Conservation (phyloP, 2,888 invertebrate species). For the Andrena hattorfiana region DNA sequence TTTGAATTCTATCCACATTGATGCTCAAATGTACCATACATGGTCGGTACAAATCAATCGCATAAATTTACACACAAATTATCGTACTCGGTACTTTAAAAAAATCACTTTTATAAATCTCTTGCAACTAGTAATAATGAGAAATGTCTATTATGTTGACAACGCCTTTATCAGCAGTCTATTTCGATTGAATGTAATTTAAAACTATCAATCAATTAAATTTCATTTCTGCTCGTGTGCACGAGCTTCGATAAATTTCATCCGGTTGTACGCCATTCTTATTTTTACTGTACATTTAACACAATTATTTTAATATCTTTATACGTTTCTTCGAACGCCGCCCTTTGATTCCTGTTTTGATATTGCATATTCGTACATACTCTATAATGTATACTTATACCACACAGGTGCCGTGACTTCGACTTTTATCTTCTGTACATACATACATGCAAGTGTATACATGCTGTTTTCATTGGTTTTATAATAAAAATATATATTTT, state of each 20-base stretch:
- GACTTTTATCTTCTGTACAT: slow-evolving; percentile 17
- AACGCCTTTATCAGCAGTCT: slow-evolving; percentile 64
- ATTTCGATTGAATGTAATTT: slow-evolving; percentile 56
- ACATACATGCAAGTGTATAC: background rate
- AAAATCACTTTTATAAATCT: slow-evolving; percentile 22
- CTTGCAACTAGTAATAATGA: slow-evolving; percentile 14
- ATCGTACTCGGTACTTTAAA: slow-evolving; percentile 9
- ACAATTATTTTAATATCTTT: slow-evolving; percentile 37
- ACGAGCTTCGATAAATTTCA: slow-evolving; percentile 50
- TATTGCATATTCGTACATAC: slow-evolving; percentile 55
- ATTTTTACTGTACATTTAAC: slow-evolving; percentile 58
- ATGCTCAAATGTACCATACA: slow-evolving; percentile 30
- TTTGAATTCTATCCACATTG: slow-evolving; percentile 57
- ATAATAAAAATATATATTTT: slow-evolving; percentile 6
- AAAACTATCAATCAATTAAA: slow-evolving; percentile 39
- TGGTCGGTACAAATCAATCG: slow-evolving; percentile 1
- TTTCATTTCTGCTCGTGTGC: slow-evolving; percentile 43
- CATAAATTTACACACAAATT: background rate
- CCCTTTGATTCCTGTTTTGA: slow-evolving; percentile 56
- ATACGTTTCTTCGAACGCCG: slow-evolving; percentile 35
- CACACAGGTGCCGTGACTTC: slow-evolving; percentile 12
- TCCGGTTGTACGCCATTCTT: slow-evolving; percentile 57
- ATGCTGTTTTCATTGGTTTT: slow-evolving; percentile 27
- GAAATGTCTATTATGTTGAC: slow-evolving; percentile 46
- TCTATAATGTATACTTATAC: slow-evolving; percentile 30